Base-by-base conservation (phyloP, 2,888 invertebrate genomes). In the Drosophila borealis region DNA sequence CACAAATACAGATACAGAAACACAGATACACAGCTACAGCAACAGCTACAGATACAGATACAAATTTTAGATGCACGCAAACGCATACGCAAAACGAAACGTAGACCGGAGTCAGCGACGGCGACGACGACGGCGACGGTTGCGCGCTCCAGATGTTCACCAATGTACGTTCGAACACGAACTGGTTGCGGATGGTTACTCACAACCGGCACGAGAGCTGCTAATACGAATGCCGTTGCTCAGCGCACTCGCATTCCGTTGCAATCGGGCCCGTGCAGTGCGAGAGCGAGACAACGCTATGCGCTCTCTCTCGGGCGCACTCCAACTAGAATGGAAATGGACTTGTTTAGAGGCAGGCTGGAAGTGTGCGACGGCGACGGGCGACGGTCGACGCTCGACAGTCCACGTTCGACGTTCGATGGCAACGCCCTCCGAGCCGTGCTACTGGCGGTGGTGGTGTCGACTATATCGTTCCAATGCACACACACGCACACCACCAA, bases 151-250 rank as follows among this genome's bases (percentile, higher is more conserved):
- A 90, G 90, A 90, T 90, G 90, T 91, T 90, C 89, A 91, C 90
- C 90, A 89, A 88, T 83, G 90, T 89, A 92, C 91, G 92, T 90
- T 91, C 91, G 90, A 91, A 88, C 90, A 89, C 90, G 89, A 91
- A 92, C 92, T 92, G 89, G 91, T 91, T 91, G 76, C 74, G 78
- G 74, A 64, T 78, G 67, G 70, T 59, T 71, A 64, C 78, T 69
- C 80, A 74, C 80, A 80, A 62, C 76, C 73, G 80, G 77, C 78
- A 78, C 79, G 78, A 81, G 75, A 79, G 75, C 72, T 68, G 75
- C 72, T 68, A 34, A 69, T 61, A 74, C 86, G 88, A 84, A 77
- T 80, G 82, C 87, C 84, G 72, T 72, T 73, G 78, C 80, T 74
- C 72, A 55, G 61, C 42, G 66, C 41, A 57, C 51, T 72, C 66